These are phyloP conservation scores for Yponomeuta evonymella DNA, from an alignment of 2,888 invertebrate genomes.

Conservation along the genomic window DNA sequence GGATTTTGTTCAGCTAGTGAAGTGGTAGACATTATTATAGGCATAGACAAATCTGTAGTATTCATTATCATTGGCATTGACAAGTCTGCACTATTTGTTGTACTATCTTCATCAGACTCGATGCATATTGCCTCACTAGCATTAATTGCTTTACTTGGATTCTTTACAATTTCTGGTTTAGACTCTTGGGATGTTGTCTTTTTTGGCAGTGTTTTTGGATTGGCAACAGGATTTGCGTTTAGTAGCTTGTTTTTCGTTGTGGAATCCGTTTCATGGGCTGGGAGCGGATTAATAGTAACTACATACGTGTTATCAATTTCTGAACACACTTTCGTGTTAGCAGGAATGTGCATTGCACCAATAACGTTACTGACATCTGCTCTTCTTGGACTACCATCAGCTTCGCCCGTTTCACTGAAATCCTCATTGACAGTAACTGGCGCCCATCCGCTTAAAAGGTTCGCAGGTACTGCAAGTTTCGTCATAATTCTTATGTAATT, in stretches of 20 bases:
- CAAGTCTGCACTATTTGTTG: slow-evolving; percentile 13
- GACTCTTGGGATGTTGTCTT: slow-evolving; percentile 26
- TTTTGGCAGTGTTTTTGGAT: slow-evolving; percentile 59
- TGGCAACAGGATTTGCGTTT: slow-evolving; percentile 54
- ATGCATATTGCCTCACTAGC: slow-evolving; percentile 1
- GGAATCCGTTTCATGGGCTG: background rate
- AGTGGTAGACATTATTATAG: slow-evolving; percentile 50
- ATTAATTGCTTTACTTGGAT: background rate
- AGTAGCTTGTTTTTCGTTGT: slow-evolving; percentile 30
- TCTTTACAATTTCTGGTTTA: background rate
- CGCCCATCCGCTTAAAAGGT: slow-evolving; percentile 36
- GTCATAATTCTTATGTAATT: slow-evolving; percentile 46
- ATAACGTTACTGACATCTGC: background rate
- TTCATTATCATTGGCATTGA: slow-evolving; percentile 50
- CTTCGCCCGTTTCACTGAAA: background rate
- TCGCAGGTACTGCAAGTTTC: slow-evolving; percentile 31
- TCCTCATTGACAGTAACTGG: slow-evolving; percentile 21
- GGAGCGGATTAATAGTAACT: background rate
- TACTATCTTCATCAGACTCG: background rate
- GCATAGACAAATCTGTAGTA: slow-evolving; percentile 32
- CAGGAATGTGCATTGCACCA: background rate
- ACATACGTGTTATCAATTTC: background rate
- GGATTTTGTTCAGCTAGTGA: slow-evolving; percentile 37
- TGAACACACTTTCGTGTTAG: background rate
- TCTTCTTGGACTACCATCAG: background rate